phyloP scores from a whole-genome alignment of 2,888 invertebrate genomes.

The Ceramica pisi region DNA sequence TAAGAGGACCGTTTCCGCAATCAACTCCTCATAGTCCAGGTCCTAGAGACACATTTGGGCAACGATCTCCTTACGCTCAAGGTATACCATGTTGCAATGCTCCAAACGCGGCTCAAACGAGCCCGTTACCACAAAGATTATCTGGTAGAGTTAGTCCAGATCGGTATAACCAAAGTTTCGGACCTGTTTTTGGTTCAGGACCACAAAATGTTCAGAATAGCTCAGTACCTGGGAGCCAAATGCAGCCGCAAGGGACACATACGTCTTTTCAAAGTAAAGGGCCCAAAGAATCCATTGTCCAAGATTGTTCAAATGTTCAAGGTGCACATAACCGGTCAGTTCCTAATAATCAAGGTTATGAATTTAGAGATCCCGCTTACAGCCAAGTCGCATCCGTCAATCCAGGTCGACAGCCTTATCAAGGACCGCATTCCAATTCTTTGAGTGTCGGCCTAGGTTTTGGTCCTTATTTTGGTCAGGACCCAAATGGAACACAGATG shows the following conservation, averaged over 20 bases:
- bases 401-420: background rate
- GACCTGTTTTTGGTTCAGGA: background rate
- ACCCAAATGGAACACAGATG: background rate
- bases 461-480: background rate
- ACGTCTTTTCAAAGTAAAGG: background rate
- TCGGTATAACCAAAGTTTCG: constrained; percentile 24
- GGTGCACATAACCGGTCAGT: background rate
- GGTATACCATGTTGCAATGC: background rate
- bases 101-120: background rate
- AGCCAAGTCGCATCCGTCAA: background rate
- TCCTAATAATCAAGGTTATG: constrained; percentile 1
- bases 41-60: background rate
- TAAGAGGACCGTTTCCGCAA: background rate
- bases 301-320: constrained; percentile 12
- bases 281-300: constrained; percentile 1
- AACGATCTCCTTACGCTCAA: background rate
- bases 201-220: constrained; percentile 3
- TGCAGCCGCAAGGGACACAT: background rate
- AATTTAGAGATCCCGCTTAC: background rate
- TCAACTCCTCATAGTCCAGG: background rate
- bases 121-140: background rate
- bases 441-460: background rate
- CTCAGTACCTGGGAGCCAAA: constrained; percentile 2
- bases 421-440: background rate
- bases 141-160: constrained; percentile 4